Percentiles rank a stretch among this genome's conserved stretches.
Evolutionary conservation across 2,113 vertebrate species (phyloP).

Genomic region (Hippolais icterina): DNA sequence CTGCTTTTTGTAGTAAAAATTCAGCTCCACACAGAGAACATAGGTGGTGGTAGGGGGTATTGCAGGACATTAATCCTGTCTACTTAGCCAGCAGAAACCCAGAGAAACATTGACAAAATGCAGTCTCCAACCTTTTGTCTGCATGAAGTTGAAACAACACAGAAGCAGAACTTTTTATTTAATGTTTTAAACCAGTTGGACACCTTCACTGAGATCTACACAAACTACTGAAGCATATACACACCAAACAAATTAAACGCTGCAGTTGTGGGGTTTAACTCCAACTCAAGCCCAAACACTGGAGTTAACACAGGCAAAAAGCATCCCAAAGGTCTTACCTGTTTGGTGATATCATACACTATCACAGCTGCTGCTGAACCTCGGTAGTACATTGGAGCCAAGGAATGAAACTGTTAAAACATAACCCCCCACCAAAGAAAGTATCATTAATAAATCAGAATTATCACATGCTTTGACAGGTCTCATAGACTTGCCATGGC

Average conservation of each 20-base stretch:
- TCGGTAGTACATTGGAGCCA: constrained; percentile 98
- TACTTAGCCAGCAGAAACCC: not conserved
- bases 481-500: not conserved
- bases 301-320: not conserved
- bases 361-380: constrained; percentile 96
- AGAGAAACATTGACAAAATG: not conserved
- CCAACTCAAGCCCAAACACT: not conserved
- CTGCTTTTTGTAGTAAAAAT: not conserved
- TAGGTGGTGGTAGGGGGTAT: not conserved
- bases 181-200: not conserved
- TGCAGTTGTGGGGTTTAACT: not conserved
- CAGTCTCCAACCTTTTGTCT: not conserved
- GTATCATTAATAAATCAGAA: not conserved
- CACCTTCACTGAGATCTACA: not conserved
- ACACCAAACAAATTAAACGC: not conserved
- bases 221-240: not conserved
- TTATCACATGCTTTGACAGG: not conserved
- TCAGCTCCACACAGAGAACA: not conserved
- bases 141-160: not conserved
- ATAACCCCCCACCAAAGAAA: not conserved
- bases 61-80: not conserved
- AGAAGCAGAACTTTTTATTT: not conserved
- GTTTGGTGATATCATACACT: constrained; percentile 97
- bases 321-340: constrained; percentile 74
- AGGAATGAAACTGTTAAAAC: constrained; percentile 88